Base-by-base conservation (phyloP, 2,797 vertebrate species). In the Poeciliopsis presidionis region DNA sequence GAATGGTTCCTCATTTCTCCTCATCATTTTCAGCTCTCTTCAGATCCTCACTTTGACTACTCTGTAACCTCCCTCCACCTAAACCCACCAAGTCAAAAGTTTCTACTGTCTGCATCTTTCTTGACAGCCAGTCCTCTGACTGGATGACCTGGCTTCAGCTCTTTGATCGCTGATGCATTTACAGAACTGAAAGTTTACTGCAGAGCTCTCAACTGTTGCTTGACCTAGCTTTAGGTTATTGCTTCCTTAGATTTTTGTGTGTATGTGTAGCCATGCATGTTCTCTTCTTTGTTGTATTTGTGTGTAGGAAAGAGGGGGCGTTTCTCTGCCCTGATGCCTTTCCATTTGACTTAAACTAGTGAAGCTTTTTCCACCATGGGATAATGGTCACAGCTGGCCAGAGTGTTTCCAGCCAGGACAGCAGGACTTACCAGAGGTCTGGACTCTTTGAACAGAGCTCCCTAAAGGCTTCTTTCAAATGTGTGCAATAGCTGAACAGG, bases 71-170 rank as follows among this genome's bases (percentile, higher is more conserved):
- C 79, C 65, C 67, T 25, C 65, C 73, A n/a, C 70, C 47, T 85
- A 82, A 84, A 88, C 70, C 80, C 72, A 57, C 80, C 88, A 86
- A 86, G 84, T 84, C 61, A 46, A 55, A 55, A 63, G 74, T 73
- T 75, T 82, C 76, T 73, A 41, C 73, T 14, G 57, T 74, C 55
- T 82, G 25, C 77, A 75, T 82, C 74, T 53, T 80, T 18, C 57
- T 53, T 47, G 70, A 83, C 86, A 85, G 81, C 74, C 18, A 13
- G 39, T 75, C 79, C 72, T 87, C 87, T 84, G 76, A 73, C 75
- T 81, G 85, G 77, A 79, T 90, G 88, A 90, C 89, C 85, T 89
- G 85, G 79, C 90, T 90, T 92, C 84, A 81, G 74, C 85, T 81
- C 82, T 73, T 78, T 55, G 83, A 36, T 73, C 55, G 77, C 70